phyloP scores from a whole-genome alignment of 92 coral and sea anemone genomes.

The Parazoanthus swiftii region DNA sequence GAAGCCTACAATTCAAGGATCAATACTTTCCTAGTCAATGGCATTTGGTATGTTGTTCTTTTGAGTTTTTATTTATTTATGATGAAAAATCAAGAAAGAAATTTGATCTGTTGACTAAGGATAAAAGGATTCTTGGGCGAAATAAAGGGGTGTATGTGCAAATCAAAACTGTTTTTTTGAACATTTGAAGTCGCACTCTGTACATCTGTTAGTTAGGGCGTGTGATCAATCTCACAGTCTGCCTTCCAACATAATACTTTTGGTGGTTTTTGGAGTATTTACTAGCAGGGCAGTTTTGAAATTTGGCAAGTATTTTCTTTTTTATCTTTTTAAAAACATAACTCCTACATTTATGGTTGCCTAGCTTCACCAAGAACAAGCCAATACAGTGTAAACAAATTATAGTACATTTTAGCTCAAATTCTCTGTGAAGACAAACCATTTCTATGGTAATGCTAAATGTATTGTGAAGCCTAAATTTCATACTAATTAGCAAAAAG shows the following conservation, averaged over 20 bases:
- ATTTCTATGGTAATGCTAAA: neutral
- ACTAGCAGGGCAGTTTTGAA: no score
- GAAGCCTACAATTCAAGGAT: conserved; percentile 93
- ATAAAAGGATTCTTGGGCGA: neutral
- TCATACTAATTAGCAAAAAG: no score
- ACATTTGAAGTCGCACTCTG: neutral
- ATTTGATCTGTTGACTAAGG: neutral
- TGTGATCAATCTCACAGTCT: neutral
- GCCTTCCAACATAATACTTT: neutral
- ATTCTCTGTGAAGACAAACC: neutral
- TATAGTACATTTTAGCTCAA: conserved; percentile 42
- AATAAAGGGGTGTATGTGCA: neutral
- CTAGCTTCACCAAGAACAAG: neutral
- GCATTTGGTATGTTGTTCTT: conserved; percentile 85
- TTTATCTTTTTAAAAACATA: no score
- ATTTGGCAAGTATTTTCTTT: no score
- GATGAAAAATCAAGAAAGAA: neutral
- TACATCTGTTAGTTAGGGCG: neutral
- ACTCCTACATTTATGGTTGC: neutral
- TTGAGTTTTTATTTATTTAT: conserved; percentile 56
- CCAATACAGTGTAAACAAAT: neutral
- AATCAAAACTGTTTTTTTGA: neutral
- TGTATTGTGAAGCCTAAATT: neutral
- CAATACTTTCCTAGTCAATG: conserved; percentile 99
- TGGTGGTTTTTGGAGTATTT: neutral